Percentiles rank a stretch among this genome's conserved stretches.
Conservation (phyloP, 2,113 vertebrate genomes). For the Grammomys surdaster region DNA sequence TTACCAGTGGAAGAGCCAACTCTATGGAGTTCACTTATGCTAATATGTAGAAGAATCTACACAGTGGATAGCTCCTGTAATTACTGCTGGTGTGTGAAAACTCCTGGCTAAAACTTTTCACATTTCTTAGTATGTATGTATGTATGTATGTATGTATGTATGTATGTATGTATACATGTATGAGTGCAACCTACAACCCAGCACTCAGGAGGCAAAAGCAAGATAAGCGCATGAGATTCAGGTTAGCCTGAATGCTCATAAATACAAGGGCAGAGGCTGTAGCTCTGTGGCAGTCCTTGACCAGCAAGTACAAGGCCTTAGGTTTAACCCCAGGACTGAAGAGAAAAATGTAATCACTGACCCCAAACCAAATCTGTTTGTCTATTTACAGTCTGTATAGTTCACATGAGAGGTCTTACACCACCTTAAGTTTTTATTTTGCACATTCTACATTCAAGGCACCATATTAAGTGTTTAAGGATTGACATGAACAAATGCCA, state of each 20-base stretch:
- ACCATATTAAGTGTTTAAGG: neutral
- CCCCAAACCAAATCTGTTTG: neutral
- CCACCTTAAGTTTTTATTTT: neutral
- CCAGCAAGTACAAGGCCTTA: neutral
- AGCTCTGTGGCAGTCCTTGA: neutral
- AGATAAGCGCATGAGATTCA: neutral
- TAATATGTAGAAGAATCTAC: neutral
- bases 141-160: neutral
- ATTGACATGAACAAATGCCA: neutral
- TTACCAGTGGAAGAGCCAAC: neutral
- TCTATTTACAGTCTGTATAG: neutral
- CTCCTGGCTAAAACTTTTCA: neutral
- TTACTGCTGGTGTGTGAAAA: neutral
- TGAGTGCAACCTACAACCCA: neutral
- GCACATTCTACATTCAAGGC: neutral
- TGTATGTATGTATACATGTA: neutral
- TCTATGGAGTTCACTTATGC: neutral
- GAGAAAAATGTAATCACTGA: neutral
- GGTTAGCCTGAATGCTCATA: neutral
- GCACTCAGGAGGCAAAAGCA: neutral
- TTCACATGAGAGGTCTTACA: neutral
- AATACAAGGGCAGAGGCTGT: neutral
- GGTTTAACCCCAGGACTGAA: neutral
- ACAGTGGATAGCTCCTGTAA: neutral
- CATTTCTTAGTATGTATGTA: constrained; percentile 21